Evolutionary conservation across 2,797 vertebrate genomes (phyloP).

Genomic region (Gymnopithys bicolor): DNA sequence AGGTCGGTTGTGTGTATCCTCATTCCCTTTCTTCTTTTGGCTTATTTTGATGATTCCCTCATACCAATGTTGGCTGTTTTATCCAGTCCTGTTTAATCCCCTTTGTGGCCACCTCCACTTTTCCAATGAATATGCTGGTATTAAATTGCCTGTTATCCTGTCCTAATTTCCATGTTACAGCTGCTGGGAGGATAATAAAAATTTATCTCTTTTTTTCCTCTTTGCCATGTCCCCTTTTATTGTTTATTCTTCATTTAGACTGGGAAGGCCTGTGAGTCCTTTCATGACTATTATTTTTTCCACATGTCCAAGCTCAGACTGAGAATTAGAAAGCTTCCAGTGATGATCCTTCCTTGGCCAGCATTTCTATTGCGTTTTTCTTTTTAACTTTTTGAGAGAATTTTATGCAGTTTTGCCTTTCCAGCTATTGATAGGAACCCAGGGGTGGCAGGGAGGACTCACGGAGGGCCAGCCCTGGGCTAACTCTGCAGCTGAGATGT

Average conservation of each 20-base stretch:
- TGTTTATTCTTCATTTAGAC: conserved; percentile 8
- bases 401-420: neutral
- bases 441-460: neutral
- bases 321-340: conserved; percentile 39
- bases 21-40: neutral
- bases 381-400: conserved; percentile 43
- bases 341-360: conserved; percentile 11
- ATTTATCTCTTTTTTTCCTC: neutral
- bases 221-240: neutral
- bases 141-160: neutral
- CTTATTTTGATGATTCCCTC: neutral
- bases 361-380: conserved; percentile 2
- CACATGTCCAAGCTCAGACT: conserved; percentile 49
- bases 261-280: neutral
- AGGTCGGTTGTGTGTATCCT: neutral
- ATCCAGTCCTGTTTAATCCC: neutral
- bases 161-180: conserved; percentile 8
- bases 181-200: neutral
- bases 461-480: neutral
- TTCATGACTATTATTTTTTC: conserved; percentile 55
- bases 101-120: neutral
- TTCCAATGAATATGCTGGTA: neutral
- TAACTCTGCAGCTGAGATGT: neutral
- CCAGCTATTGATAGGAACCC: neutral
- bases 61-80: neutral